These are phyloP conservation scores for Tapirus indicus DNA, from an alignment of 2,797 vertebrate genomes.

Conservation along the genomic window DNA sequence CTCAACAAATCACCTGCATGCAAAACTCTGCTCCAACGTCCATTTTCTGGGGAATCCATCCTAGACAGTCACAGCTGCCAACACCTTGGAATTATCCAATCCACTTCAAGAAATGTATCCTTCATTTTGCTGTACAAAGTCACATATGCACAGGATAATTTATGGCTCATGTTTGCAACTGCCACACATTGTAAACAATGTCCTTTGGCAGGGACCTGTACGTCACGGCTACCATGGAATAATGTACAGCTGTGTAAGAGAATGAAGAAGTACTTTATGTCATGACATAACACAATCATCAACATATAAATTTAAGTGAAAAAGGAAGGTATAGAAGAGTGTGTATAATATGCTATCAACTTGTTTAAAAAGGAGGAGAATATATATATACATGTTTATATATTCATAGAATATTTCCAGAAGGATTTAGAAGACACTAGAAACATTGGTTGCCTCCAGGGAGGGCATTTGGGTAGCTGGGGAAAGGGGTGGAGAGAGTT, in stretches of 20 bases:
- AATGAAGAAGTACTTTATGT: neutral
- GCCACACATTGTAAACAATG: neutral
- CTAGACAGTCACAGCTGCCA: neutral
- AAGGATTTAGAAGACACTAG: neutral
- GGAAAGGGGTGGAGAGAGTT: too few species aligned
- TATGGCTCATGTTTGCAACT: neutral
- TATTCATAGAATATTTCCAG: neutral
- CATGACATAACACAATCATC: neutral
- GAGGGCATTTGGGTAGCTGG: neutral
- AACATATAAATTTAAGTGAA: neutral
- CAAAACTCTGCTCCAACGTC: neutral
- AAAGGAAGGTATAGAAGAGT: neutral
- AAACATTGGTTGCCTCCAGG: neutral
- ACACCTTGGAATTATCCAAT: neutral
- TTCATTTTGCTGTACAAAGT: neutral
- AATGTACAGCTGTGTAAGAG: neutral
- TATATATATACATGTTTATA: neutral
- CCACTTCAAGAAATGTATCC: neutral
- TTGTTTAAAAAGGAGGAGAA: neutral
- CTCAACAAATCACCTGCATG: neutral
- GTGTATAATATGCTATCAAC: neutral
- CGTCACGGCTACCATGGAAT: neutral
- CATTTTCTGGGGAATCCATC: neutral
- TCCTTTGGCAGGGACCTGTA: neutral
- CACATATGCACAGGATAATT: neutral